phyloP scores from a whole-genome alignment of 2,113 vertebrate species.

The Trematomus loennbergii region DNA sequence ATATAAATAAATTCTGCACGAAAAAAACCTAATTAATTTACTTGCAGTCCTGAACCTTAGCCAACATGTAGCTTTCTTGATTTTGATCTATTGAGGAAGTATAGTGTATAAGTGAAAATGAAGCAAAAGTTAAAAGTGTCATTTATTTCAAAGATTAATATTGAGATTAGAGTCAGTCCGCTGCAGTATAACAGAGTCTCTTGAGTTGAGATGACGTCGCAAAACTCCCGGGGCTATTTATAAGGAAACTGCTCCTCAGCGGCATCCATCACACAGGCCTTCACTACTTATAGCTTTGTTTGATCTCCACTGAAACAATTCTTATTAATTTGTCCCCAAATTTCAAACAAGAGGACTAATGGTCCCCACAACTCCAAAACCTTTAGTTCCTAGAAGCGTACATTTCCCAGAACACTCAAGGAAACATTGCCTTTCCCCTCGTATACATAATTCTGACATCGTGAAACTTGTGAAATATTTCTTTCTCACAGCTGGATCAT shows the following conservation, averaged over 20 bases:
- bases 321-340: slow-evolving; percentile 34
- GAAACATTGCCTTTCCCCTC: slow-evolving; percentile 35
- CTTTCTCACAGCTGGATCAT: slow-evolving; percentile 47
- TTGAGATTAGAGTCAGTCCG: not conserved
- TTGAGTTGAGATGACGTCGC: slow-evolving; percentile 25
- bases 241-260: slow-evolving; percentile 32
- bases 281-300: slow-evolving; percentile 1
- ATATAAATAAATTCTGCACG: not conserved
- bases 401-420: slow-evolving; percentile 58
- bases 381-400: slow-evolving; percentile 23
- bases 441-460: slow-evolving; percentile 57
- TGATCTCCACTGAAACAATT: slow-evolving; percentile 35
- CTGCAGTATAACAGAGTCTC: not conserved
- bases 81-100: slow-evolving; percentile 18
- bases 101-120: not conserved
- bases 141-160: slow-evolving; percentile 31
- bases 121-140: not conserved
- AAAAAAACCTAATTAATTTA: not conserved
- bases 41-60: not conserved
- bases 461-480: slow-evolving; percentile 50
- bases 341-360: slow-evolving; percentile 3
- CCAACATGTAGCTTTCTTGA: slow-evolving; percentile 11
- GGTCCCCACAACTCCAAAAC: slow-evolving; percentile 13
- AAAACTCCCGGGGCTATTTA: slow-evolving; percentile 12
- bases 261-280: slow-evolving; percentile 16